These are phyloP conservation scores for Amyelois transitella DNA, from an alignment of 1,140 invertebrate species.

Conservation along the genomic window DNA sequence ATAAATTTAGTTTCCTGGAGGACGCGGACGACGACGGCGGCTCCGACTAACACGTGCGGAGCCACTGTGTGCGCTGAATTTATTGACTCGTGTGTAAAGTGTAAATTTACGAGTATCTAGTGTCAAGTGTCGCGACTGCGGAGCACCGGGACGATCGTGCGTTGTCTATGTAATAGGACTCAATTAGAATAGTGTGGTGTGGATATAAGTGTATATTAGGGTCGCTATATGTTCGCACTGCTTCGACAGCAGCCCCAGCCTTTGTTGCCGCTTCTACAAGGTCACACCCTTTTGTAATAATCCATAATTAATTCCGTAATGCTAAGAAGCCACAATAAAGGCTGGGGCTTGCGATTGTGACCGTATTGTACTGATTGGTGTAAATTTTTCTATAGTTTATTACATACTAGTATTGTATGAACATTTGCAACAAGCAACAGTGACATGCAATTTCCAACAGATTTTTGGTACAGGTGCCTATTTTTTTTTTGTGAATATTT, in stretches of 20 bases:
- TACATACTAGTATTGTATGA: constrained; percentile 48
- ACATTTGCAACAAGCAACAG: constrained; percentile 26
- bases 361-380: constrained; percentile 62
- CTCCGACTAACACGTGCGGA: constrained; percentile 48
- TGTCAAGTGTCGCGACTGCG: constrained; percentile 36
- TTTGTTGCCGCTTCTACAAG: constrained; percentile 20
- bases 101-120: constrained; percentile 63
- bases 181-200: constrained; percentile 51
- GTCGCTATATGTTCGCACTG: constrained; percentile 47
- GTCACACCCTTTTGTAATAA: neutral
- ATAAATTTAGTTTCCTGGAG: constrained; percentile 75
- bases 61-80: constrained; percentile 25
- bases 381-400: constrained; percentile 71
- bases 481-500: constrained; percentile 38
- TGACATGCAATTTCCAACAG: constrained; percentile 26
- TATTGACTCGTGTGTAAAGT: constrained; percentile 63
- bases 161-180: constrained; percentile 53
- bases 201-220: constrained; percentile 46
- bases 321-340: constrained; percentile 24
- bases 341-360: constrained; percentile 55
- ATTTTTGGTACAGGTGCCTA: constrained; percentile 48
- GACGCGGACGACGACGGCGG: constrained; percentile 57
- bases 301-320: neutral
- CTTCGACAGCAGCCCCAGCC: constrained; percentile 55
- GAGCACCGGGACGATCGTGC: constrained; percentile 39